Evolutionary conservation across 2,888 invertebrate genomes (phyloP).

Genomic region (Ochropacha duplaris): DNA sequence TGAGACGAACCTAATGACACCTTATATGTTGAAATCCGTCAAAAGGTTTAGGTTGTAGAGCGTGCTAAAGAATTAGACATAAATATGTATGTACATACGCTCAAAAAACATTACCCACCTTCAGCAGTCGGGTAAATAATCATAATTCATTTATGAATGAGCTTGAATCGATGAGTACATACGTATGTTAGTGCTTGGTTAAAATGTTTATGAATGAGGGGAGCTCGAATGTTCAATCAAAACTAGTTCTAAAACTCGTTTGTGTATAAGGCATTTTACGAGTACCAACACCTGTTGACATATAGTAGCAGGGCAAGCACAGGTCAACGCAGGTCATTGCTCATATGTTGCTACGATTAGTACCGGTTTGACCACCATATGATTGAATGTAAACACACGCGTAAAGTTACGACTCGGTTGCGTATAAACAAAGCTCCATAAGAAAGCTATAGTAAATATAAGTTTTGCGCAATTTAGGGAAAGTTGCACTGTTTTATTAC

Average conservation of each 20-base stretch:
- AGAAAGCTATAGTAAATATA: constrained; percentile 46
- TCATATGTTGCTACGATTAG: constrained; percentile 47
- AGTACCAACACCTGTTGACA: constrained; percentile 45
- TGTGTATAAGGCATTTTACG: constrained; percentile 33
- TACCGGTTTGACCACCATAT: constrained; percentile 74
- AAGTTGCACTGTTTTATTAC: constrained; percentile 49
- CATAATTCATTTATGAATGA: background rate
- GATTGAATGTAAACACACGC: constrained; percentile 52
- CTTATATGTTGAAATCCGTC: too few species aligned
- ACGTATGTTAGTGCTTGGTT: background rate
- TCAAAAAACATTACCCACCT: too few species aligned
- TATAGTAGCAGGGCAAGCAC: constrained; percentile 31
- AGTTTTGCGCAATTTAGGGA: constrained; percentile 56
- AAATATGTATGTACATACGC: too few species aligned
- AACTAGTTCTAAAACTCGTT: constrained; percentile 37
- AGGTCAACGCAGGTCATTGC: constrained; percentile 69
- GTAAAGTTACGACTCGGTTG: constrained; percentile 41
- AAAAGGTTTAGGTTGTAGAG: too few species aligned
- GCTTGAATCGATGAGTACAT: background rate
- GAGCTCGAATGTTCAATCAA: constrained; percentile 3
- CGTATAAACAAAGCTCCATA: constrained; percentile 46
- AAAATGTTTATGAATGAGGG: background rate
- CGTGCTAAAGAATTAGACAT: too few species aligned
- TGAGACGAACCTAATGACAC: too few species aligned
- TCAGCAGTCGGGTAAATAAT: too few species aligned